Conservation (phyloP, 2,888 invertebrate genomes). For the Taphrorychus bicolor region DNA sequence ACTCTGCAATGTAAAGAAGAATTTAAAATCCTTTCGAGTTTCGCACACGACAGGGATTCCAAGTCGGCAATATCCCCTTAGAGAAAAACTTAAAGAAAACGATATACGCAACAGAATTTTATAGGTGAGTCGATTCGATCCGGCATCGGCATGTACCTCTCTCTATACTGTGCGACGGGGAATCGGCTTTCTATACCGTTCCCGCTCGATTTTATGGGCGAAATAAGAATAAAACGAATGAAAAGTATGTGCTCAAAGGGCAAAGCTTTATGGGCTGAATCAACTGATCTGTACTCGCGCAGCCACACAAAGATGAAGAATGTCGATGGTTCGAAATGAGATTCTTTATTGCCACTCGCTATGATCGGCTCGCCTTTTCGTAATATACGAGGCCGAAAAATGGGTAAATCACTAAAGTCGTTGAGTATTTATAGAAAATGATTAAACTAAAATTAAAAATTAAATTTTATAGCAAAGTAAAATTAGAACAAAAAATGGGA, state of each 20-base stretch:
- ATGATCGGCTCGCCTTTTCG: background rate
- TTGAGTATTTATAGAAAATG: too few species aligned
- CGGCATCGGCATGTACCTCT: conserved; percentile 15
- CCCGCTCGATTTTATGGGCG: conserved; percentile 22
- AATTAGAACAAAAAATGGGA: too few species aligned
- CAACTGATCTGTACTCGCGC: conserved; percentile 23
- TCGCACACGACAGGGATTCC: background rate
- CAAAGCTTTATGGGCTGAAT: conserved; percentile 23
- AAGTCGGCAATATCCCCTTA: background rate
- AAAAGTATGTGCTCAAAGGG: conserved; percentile 30
- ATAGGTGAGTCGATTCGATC: conserved; percentile 19
- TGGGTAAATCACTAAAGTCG: too few species aligned
- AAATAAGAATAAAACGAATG: conserved; percentile 31
- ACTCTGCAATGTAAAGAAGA: too few species aligned
- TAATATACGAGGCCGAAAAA: background rate
- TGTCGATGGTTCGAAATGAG: conserved; percentile 12
- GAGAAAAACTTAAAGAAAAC: conserved; percentile 12
- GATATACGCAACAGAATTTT: conserved; percentile 30
- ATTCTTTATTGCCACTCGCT: conserved; percentile 8
- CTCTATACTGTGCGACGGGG: conserved; percentile 14
- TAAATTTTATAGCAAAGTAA: too few species aligned
- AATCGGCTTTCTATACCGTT: conserved; percentile 30
- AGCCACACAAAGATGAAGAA: conserved; percentile 21
- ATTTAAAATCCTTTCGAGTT: too few species aligned
- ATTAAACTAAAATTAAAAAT: too few species aligned